Percentiles rank a stretch among this genome's conserved stretches.
Evolutionary conservation across 1,140 invertebrate genomes (phyloP).

Genomic region (Calycopis cecrops): DNA sequence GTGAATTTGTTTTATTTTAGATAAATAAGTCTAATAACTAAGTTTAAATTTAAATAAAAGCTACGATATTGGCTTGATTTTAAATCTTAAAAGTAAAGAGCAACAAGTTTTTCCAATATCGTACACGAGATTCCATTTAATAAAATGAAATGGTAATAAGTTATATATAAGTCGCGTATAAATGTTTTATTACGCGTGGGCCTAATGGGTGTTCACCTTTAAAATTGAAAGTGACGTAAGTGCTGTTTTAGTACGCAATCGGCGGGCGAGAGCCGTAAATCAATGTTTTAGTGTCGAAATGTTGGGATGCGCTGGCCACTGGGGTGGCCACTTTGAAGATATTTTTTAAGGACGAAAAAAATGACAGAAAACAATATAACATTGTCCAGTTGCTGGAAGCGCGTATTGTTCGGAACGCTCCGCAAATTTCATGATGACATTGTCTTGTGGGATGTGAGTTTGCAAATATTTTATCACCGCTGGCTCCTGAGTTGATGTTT

Average conservation of each 20-base stretch:
- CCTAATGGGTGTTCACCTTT: constrained; percentile 53
- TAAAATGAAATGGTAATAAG: constrained; percentile 14
- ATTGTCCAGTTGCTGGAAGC: constrained; percentile 49
- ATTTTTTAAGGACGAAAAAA: constrained; percentile 53
- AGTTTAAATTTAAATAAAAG: too few species aligned
- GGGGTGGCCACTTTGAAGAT: constrained; percentile 55
- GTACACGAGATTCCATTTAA: not conserved
- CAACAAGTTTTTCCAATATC: not conserved
- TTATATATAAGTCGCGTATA: constrained; percentile 31
- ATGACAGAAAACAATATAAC: constrained; percentile 66
- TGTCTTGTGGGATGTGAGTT: constrained; percentile 27
- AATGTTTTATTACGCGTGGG: constrained; percentile 45
- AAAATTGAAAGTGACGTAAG: constrained; percentile 74
- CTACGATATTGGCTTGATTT: too few species aligned
- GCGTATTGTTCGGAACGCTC: constrained; percentile 56
- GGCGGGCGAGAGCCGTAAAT: constrained; percentile 68
- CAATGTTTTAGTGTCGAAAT: constrained; percentile 73
- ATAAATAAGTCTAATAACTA: too few species aligned
- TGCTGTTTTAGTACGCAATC: constrained; percentile 71
- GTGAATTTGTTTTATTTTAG: too few species aligned
- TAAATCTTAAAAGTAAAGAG: too few species aligned
- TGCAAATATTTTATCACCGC: constrained; percentile 6
- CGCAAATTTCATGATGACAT: constrained; percentile 38
- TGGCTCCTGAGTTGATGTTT: not conserved
- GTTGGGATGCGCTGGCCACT: constrained; percentile 68